phyloP scores from a whole-genome alignment of 92 coral and sea anemone genomes.

The Porites divaricata region DNA sequence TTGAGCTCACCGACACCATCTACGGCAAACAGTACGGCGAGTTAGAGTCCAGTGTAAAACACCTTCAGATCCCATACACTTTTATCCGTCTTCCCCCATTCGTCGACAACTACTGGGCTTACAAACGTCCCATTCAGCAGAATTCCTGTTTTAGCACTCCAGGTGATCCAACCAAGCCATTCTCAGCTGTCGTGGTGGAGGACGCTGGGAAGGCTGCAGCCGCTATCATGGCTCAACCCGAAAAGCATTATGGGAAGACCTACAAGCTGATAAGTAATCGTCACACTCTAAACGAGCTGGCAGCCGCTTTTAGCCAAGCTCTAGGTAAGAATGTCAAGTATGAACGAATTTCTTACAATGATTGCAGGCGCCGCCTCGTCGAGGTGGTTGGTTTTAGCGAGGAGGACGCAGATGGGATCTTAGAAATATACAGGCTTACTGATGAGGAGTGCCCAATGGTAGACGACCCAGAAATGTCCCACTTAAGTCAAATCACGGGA shows the following conservation, averaged over 20 bases:
- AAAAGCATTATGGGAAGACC: slow-evolving; percentile 74
- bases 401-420: slow-evolving; percentile 54
- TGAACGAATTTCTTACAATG: slow-evolving; percentile 63
- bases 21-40: slow-evolving; percentile 65
- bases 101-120: slow-evolving; percentile 68
- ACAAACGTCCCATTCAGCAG: slow-evolving; percentile 40
- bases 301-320: slow-evolving; percentile 47
- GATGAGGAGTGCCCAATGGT: slow-evolving; percentile 38
- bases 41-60: slow-evolving; percentile 52
- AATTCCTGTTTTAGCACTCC: slow-evolving; percentile 61
- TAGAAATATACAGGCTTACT: slow-evolving; percentile 52
- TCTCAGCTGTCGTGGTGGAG: slow-evolving; percentile 62
- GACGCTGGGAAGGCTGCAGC: slow-evolving; percentile 84
- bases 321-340: slow-evolving; percentile 56
- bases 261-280: slow-evolving; percentile 73
- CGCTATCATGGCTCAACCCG: slow-evolving; percentile 65
- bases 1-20: slow-evolving; percentile 45
- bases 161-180: slow-evolving; percentile 63
- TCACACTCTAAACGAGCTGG: slow-evolving; percentile 59
- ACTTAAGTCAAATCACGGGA: slow-evolving; percentile 57
- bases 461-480: slow-evolving; percentile 36
- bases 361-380: slow-evolving; percentile 38
- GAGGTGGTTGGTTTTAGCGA: slow-evolving; percentile 56
- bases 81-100: slow-evolving; percentile 74
- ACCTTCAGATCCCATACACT: slow-evolving; percentile 55